Base-by-base conservation (phyloP, 2,797 vertebrate species). In the Columba guinea region DNA sequence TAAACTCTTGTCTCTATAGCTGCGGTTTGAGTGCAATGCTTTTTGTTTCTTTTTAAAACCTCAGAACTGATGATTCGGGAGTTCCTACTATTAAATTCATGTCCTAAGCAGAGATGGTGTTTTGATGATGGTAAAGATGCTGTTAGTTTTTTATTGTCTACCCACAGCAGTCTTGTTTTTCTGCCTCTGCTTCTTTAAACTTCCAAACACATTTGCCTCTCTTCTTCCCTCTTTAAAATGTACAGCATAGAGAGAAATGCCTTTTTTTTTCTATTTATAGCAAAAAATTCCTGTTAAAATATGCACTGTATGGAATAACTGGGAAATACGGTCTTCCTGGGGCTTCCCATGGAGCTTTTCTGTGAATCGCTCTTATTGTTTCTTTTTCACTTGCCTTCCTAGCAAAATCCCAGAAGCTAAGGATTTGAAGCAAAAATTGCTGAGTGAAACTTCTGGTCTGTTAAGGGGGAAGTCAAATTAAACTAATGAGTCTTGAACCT, bases 251-350 rank as follows among this genome's bases (percentile, higher is more conserved):
- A 62, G 24, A 82, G 26, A 92, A 90, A 67, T 49, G 4, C 3
- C 44, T 44, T 44, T 39, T 39, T 51, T 86, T 63, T 65, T 28
- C 44, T 86, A 12, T 71, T 82, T 81, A 24, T 69, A 51, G 18
- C 44, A 78, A 13, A 74, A 35, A n/a, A 68, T 92, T 81, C 17
- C 16, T 81, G 34, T 86, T 86, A 48, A 93, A 95, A 78, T 34
- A 11, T 77, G 15, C 51, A 15, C 5, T 75, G 7, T 63, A 44
- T 58, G 13, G 20, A 82, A 24, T 70, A 81, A 62, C 20, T 34
- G n/a, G 62, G 55, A 78, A 85, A 65, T 67, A 5, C 13, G n/a
- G 0, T 85, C 35, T 79, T 70, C 53, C 0, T 5, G 7, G 11
- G 19, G 4, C 49, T 89, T 81, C 44, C 81, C 19, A 3, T 11